Percentiles rank a stretch among this genome's conserved stretches.
Conservation (phyloP, 2,888 invertebrate genomes). For the Panopea generosa region DNA sequence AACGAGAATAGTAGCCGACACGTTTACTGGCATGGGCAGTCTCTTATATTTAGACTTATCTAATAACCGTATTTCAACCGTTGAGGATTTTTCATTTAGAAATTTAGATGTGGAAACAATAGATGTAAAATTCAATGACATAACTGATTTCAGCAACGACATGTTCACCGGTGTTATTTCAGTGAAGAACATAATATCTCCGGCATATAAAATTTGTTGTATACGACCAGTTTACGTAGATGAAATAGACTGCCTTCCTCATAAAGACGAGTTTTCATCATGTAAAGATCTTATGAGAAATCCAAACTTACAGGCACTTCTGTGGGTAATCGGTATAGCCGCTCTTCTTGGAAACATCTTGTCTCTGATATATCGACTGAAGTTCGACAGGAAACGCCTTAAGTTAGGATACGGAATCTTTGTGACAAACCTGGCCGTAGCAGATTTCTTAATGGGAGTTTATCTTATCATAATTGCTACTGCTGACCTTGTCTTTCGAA, state of each 20-base stretch:
- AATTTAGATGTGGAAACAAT: not conserved
- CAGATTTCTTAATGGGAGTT: slow-evolving; percentile 48
- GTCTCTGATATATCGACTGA: slow-evolving; percentile 45
- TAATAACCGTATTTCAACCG: no score
- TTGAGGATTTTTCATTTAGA: no score
- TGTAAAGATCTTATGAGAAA: slow-evolving; percentile 68
- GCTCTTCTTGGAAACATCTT: slow-evolving; percentile 60
- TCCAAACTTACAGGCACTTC: slow-evolving; percentile 44
- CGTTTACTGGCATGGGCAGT: no score
- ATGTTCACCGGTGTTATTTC: slow-evolving; percentile 8
- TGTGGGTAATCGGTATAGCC: slow-evolving; percentile 62
- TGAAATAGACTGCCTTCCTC: slow-evolving; percentile 58
- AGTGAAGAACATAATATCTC: not conserved
- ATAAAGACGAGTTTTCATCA: slow-evolving; percentile 47
- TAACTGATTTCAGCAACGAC: not conserved
- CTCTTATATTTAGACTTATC: no score
- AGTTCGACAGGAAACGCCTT: slow-evolving; percentile 12
- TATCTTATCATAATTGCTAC: slow-evolving; percentile 58
- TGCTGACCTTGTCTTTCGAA: slow-evolving; percentile 61
- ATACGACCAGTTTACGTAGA: slow-evolving; percentile 17
- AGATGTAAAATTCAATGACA: not conserved
- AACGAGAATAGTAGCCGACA: no score
- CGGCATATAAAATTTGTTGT: slow-evolving; percentile 16
- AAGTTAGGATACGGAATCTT: slow-evolving; percentile 49
- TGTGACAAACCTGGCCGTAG: slow-evolving; percentile 44